These are phyloP conservation scores for Alauda arvensis DNA, from an alignment of 2,797 vertebrate species.

Conservation along the genomic window DNA sequence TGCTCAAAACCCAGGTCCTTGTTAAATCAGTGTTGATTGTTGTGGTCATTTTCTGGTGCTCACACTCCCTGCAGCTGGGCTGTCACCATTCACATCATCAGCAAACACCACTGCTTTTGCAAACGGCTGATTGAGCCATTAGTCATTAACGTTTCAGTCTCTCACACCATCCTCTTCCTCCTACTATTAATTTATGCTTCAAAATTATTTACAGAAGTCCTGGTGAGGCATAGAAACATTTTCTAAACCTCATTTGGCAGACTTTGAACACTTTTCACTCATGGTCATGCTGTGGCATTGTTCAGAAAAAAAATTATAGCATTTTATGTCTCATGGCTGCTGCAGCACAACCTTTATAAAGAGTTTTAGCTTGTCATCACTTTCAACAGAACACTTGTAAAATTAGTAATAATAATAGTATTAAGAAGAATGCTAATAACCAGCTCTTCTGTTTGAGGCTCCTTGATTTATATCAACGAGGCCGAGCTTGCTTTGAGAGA, in stretches of 20 bases:
- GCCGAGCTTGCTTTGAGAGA: background rate
- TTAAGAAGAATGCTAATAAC: background rate
- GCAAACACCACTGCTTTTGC: background rate
- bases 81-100: background rate
- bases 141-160: background rate
- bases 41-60: background rate
- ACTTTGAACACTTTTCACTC: background rate
- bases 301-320: background rate
- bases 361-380: background rate
- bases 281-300: background rate
- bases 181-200: background rate
- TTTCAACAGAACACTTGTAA: background rate
- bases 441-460: background rate
- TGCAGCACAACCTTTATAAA: background rate
- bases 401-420: background rate
- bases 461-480: background rate
- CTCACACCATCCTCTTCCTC: background rate
- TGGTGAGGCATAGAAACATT: background rate
- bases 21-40: background rate
- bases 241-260: background rate
- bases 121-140: background rate
- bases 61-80: fast-evolving
- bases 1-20: background rate
- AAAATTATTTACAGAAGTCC: background rate
- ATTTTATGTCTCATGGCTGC: background rate